phyloP scores from a whole-genome alignment of 1,140 invertebrate species.

The Idris sp. region DNA sequence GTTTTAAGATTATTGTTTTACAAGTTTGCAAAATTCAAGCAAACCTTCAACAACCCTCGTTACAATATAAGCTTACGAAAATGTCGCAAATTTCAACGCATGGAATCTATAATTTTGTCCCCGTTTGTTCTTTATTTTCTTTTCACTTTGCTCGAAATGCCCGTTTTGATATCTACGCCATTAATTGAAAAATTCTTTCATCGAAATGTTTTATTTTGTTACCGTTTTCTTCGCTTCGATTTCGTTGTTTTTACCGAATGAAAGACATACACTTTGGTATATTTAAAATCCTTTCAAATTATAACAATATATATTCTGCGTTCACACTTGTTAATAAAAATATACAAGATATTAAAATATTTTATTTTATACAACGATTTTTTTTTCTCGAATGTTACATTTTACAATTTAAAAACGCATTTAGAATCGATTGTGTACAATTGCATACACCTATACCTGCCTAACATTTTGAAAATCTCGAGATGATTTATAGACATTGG shows the following conservation, averaged over 20 bases:
- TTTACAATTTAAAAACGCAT: no score
- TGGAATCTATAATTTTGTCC: conserved; percentile 13
- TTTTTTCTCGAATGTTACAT: no score
- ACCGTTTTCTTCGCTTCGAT: background rate
- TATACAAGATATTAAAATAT: no score
- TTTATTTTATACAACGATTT: no score
- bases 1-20: no score
- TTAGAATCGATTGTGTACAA: no score
- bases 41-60: background rate
- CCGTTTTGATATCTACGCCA: conserved; percentile 15
- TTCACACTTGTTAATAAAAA: no score
- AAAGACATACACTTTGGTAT: conserved; percentile 1
- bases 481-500: no score
- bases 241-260: conserved; percentile 7
- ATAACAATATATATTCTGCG: no score
- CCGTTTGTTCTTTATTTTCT: conserved; percentile 2
- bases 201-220: conserved; percentile 24
- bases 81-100: conserved; percentile 17
- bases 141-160: conserved; percentile 1
- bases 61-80: conserved; percentile 3
- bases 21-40: no score
- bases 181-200: conserved; percentile 42
- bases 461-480: no score
- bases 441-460: no score
- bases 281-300: conserved; percentile 32